Percentiles rank a stretch among this genome's conserved stretches.
These are phyloP conservation scores for Galaxea fascicularis DNA, from an alignment of 92 coral and sea anemone species.

Conservation along the genomic window DNA sequence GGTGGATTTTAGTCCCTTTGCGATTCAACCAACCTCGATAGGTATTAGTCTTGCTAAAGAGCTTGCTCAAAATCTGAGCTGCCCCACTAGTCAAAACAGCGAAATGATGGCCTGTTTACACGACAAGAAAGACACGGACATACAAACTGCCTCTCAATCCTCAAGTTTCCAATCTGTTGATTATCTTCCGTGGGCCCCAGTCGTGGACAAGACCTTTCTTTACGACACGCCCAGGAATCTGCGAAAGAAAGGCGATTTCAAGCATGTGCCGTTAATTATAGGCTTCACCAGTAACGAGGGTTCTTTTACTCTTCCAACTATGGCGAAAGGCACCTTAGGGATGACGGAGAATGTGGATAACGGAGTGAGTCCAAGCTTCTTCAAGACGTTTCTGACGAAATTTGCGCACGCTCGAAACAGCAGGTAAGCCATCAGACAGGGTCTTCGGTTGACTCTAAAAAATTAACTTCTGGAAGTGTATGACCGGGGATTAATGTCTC, in stretches of 20 bases:
- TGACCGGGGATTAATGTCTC: no score
- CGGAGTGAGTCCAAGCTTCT: conserved; percentile 19
- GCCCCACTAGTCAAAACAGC: conserved; percentile 6
- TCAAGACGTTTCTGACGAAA: neutral
- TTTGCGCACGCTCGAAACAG: neutral
- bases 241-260: conserved; percentile 44
- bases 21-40: conserved; percentile 26
- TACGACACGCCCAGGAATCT: conserved; percentile 38
- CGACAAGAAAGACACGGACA: conserved; percentile 12
- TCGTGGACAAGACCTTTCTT: conserved; percentile 61
- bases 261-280: conserved; percentile 40
- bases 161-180: conserved; percentile 11
- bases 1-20: conserved; percentile 49
- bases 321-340: conserved; percentile 3
- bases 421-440: conserved; percentile 23
- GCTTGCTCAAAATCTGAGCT: conserved; percentile 46
- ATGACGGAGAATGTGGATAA: conserved; percentile 17
- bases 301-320: neutral
- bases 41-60: conserved; percentile 37
- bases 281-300: conserved; percentile 64
- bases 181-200: conserved; percentile 50
- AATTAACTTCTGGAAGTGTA: no score
- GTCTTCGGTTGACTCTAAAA: no score
- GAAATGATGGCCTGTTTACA: conserved; percentile 46
- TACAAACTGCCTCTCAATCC: neutral